Evolutionary conservation across 1,140 invertebrate species (phyloP).

Genomic region (Aphis craccivora): DNA sequence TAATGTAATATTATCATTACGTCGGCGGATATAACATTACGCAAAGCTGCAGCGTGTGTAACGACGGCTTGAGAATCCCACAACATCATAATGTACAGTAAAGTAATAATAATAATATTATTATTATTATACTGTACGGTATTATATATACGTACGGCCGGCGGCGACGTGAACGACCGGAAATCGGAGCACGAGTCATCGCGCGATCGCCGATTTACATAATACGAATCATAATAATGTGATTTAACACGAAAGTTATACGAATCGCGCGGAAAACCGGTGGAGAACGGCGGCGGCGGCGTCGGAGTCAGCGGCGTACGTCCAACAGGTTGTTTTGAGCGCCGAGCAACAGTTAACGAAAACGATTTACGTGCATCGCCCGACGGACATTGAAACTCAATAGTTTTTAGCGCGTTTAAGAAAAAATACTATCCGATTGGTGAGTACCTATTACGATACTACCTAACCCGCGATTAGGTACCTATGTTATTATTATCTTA

Average conservation of each 20-base stretch:
- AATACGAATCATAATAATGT: background rate
- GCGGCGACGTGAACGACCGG: background rate
- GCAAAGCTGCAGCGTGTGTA: too few species aligned
- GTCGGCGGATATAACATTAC: too few species aligned
- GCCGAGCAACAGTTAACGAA: conserved; percentile 17
- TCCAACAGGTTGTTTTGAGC: conserved; percentile 12
- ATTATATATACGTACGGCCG: background rate
- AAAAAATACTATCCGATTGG: too few species aligned
- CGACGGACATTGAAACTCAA: background rate
- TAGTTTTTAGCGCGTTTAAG: too few species aligned
- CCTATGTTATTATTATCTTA: background rate
- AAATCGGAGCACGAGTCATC: background rate
- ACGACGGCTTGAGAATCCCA: too few species aligned
- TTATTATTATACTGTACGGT: background rate
- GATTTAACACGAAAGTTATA: background rate
- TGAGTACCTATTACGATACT: too few species aligned
- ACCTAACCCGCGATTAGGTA: too few species aligned
- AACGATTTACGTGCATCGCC: background rate
- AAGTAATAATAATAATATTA: background rate
- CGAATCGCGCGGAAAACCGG: background rate
- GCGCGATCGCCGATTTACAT: background rate
- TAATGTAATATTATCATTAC: background rate
- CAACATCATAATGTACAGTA: background rate
- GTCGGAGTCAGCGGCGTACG: background rate
- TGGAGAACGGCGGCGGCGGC: background rate